These are phyloP conservation scores for Vimba vimba DNA, from an alignment of 2,113 vertebrate species.

Conservation along the genomic window DNA sequence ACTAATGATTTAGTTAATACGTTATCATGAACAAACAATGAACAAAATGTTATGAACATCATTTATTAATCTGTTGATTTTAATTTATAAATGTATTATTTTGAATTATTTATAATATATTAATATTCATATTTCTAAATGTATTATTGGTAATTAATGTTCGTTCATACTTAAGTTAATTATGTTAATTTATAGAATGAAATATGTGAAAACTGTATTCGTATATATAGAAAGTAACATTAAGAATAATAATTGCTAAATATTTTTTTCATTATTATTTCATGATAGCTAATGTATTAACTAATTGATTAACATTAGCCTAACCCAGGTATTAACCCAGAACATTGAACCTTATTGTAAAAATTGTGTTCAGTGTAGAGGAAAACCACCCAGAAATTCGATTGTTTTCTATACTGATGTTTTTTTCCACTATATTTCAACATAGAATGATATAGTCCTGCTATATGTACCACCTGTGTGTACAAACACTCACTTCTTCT, in stretches of 20 bases:
- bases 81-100: neutral
- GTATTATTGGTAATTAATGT: neutral
- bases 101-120: neutral
- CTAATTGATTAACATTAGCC: neutral
- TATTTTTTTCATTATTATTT: neutral
- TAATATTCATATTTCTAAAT: neutral
- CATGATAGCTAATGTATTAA: neutral
- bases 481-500: slow-evolving; percentile 85
- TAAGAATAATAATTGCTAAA: neutral
- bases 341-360: neutral
- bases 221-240: neutral
- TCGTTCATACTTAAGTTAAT: neutral
- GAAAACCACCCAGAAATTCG: neutral
- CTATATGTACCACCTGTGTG: neutral
- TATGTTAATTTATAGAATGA: neutral
- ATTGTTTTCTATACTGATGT: neutral
- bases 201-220: neutral
- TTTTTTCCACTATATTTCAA: neutral
- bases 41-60: neutral
- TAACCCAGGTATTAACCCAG: too few relatives aligned
- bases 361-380: neutral
- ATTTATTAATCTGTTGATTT: neutral
- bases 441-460: neutral
- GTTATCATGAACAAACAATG: neutral
- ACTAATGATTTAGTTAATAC: neutral